Evolutionary conservation across 2,797 vertebrate genomes (phyloP), one percentile per base, ranked within the genome.

Genomic region (Philypnodon macrostomus): DNA sequence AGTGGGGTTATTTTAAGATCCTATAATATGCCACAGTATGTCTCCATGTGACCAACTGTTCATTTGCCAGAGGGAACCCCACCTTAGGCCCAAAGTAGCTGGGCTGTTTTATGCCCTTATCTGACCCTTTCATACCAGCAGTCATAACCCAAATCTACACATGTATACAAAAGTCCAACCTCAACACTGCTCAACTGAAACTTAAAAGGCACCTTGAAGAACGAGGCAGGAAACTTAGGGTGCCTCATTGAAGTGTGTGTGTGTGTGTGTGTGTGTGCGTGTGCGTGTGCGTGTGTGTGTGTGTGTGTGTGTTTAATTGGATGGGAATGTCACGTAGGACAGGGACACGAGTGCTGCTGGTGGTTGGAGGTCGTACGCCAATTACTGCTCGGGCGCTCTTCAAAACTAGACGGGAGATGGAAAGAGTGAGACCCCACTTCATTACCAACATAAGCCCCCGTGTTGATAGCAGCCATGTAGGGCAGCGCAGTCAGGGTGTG

Each of bases 311-410:
- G 65, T 75, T 82, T 85, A 84, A 88, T 86, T 85, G 80, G 88
- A 87, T 81, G 80, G 82, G 85, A 79, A 85, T 80, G 83, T 88
- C 86, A 87, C 73, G 64, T 73, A 80, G 80, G 85, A 87, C 77
- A 78, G 75, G 70, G 80, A 86, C 80, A 83, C 65, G 81, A 85
- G 78, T 70, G 81, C 75, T 82, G 74, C 52, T 41, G 35, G 67
- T 73, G 59, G 58, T n/a, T 85, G 82, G 80, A 86, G 87, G 88
- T 87, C 83, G 77, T 70, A 83, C 78, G 79, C 72, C 87, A 90
- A 89, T 90, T 88, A 90, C 80, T 67, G 67, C 78, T 63, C 60
- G 16, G n/a, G 46, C 65, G 17, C 70, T 81, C 69, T 67, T 84
- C 68, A 80, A 75, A 75, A 65, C 59, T 50, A 73, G 65, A 79